Base-by-base conservation (phyloP, 1,140 invertebrate species). In the Dufourea novaeangliae region DNA sequence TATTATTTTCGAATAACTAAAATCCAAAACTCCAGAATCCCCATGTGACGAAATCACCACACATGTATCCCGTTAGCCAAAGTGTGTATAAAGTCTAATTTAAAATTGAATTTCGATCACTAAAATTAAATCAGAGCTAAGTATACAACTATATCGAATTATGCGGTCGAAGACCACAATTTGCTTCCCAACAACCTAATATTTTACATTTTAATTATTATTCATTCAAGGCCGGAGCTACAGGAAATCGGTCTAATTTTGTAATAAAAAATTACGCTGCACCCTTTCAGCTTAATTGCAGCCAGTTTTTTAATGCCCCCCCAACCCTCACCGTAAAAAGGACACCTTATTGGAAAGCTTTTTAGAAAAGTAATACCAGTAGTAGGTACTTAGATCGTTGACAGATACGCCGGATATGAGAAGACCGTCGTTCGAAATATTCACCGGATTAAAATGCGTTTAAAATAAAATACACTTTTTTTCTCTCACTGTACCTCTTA, bases 251-350 rank as follows among this genome's bases (percentile, higher is more conserved):
- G 4, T 44, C 44, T 20, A 37, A 46, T 46, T 14, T 20, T 1
- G 7, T 14, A 46, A 46, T 46, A 57, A 57, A 32, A 32, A 57
- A 57, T 57, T 27, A 5, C 54, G 27, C 4, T 0, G 54, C 25
- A 32, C 29, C 27, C 54, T 57, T 32, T 57, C 27, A 57, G 27
- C 27, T 57, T 57, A 57, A 57, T 57, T 57, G 27, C 27, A 57
- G 27, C 10, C 17, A 17, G 54, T 57, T 29, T 57, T n/a, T 57
- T 57, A 32, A 32, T 57, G 54, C 20, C 14, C 10, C 27, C n/a
- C n/a, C n/a, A n/a, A n/a, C n/a, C n/a, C n/a, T n/a, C n/a, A 1
- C 7, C 14, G 25, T 27, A 54, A 4, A 54, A 20, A n/a, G 46
- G n/a, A 14, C 12, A 29, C 54, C 32, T 57, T 32, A 57, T 57